Evolutionary conservation across 1,140 invertebrate genomes (phyloP).

Genomic region (Drosophila takahashii): DNA sequence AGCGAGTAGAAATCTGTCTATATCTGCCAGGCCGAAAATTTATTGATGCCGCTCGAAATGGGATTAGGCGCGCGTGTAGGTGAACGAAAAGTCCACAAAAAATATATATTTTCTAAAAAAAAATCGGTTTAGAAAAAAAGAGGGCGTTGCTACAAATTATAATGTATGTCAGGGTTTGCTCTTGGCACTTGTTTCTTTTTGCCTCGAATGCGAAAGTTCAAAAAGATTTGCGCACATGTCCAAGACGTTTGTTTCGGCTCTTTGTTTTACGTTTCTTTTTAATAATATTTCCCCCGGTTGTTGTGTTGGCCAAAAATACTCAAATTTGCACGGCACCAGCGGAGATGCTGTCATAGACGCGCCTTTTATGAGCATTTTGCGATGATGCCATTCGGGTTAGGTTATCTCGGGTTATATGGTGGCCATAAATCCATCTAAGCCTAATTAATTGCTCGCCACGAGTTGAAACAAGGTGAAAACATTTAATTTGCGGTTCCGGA

Average conservation of each 20-base stretch:
- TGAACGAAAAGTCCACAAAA: slow-evolving; percentile 46
- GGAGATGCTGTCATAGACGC: slow-evolving; percentile 75
- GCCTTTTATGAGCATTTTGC: slow-evolving; percentile 78
- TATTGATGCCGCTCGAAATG: slow-evolving; percentile 73
- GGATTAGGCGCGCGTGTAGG: slow-evolving; percentile 77
- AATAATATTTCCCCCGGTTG: slow-evolving; percentile 15
- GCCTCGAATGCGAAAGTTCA: slow-evolving; percentile 70
- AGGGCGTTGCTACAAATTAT: slow-evolving; percentile 72
- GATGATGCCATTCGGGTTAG: slow-evolving; percentile 69
- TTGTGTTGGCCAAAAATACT: slow-evolving; percentile 69
- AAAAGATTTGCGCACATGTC: slow-evolving; percentile 75
- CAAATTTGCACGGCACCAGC: slow-evolving; percentile 39
- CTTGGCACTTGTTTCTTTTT: slow-evolving; percentile 72
- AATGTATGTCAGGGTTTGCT: slow-evolving; percentile 79
- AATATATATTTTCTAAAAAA: slow-evolving; percentile 34
- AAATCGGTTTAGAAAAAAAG: slow-evolving; percentile 55
- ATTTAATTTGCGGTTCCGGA: slow-evolving; percentile 52
- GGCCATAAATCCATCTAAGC: slow-evolving; percentile 46
- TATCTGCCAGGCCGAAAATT: slow-evolving; percentile 57
- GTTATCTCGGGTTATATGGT: slow-evolving; percentile 43
- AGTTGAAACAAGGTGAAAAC: slow-evolving; percentile 51
- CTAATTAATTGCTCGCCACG: slow-evolving; percentile 36
- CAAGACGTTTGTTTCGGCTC: slow-evolving; percentile 34
- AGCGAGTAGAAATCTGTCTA: slow-evolving; percentile 25
- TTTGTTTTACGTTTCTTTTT: slow-evolving; percentile 30